phyloP scores from a whole-genome alignment of 1,140 invertebrate species.

The Bombus haemorrhoidalis region DNA sequence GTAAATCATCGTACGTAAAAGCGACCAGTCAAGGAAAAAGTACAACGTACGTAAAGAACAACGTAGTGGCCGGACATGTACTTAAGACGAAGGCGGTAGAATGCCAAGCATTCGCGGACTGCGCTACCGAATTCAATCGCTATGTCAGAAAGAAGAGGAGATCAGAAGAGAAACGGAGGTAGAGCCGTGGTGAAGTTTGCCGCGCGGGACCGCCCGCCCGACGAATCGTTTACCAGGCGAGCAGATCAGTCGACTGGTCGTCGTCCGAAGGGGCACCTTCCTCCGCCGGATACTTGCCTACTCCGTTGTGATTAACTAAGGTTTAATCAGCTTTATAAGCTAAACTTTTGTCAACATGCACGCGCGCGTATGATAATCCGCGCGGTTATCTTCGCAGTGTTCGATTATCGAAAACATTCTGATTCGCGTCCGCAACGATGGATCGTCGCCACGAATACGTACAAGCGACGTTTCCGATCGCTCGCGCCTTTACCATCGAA shows the following conservation, averaged over 20 bases:
- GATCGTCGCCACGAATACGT: neutral
- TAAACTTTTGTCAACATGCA: slow-evolving; percentile 82
- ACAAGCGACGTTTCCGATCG: neutral
- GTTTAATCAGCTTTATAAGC: slow-evolving; percentile 83
- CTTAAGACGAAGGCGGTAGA: slow-evolving; percentile 47
- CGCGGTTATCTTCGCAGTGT: slow-evolving; percentile 71
- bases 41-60: no score
- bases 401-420: slow-evolving; percentile 46
- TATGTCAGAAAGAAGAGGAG: slow-evolving; percentile 73
- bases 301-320: slow-evolving; percentile 81
- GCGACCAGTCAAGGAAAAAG: no score
- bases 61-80: no score
- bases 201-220: slow-evolving; percentile 79
- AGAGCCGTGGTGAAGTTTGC: slow-evolving; percentile 62
- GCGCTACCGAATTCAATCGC: slow-evolving; percentile 80
- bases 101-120: slow-evolving; percentile 78
- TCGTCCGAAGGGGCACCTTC: neutral
- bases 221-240: slow-evolving; percentile 62
- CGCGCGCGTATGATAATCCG: slow-evolving; percentile 79
- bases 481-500: neutral
- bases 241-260: slow-evolving; percentile 43
- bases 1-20: no score
- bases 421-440: neutral
- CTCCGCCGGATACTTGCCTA: slow-evolving; percentile 65
- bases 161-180: slow-evolving; percentile 56